Base-by-base conservation (phyloP, 1,140 invertebrate genomes). In the Psix sp. region DNA sequence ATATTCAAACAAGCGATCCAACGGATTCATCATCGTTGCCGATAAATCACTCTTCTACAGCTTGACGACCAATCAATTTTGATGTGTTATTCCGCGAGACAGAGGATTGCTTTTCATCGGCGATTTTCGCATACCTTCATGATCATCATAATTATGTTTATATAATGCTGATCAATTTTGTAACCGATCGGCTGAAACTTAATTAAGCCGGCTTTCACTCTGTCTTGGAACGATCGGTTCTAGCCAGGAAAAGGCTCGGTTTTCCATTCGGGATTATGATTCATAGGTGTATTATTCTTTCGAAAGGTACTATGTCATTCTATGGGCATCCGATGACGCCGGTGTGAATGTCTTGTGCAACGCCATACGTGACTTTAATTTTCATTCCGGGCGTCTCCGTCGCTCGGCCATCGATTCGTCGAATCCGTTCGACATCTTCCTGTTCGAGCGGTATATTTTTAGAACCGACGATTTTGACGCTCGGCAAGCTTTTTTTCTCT, bases 161-260 rank as follows among this genome's bases (percentile, higher is more conserved):
- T 48, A 48, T 59, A 59, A 59, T 54, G 15, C 38, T 59, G 35
- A 48, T 59, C 20, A 16, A 39, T 59, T 59, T 59, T 38, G 56
- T 59, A 59, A 59, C 18, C 24, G 43, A 48, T 29, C 7, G 26
- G 26, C 26, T 31, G 17, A 24, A n/a, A 21, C 16, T 29, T 40
- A 39, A 48, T 59, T 48, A 17, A 45, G 20, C 18, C 33, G 43
- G 56, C 56, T 59, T 59, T 59, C 56, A 48, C 56, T 48, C 26
- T 14, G 43, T 48, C 16, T 59, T 39, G 38, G 43, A 35, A 24
- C 11, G 14, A 42, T 33, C 24, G 24, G 18, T 20, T 42, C 21
- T 9, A 2, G 20, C 31, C 26, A 21, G 52, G 24, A 56, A 46
- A 56, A 24, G 40, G 40, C 20, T 17, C 49, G 26, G 2, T 56